Percentiles rank a stretch among this genome's conserved stretches.
Evolutionary conservation across 2,797 vertebrate genomes (phyloP).

Genomic region (Pampus argenteus): DNA sequence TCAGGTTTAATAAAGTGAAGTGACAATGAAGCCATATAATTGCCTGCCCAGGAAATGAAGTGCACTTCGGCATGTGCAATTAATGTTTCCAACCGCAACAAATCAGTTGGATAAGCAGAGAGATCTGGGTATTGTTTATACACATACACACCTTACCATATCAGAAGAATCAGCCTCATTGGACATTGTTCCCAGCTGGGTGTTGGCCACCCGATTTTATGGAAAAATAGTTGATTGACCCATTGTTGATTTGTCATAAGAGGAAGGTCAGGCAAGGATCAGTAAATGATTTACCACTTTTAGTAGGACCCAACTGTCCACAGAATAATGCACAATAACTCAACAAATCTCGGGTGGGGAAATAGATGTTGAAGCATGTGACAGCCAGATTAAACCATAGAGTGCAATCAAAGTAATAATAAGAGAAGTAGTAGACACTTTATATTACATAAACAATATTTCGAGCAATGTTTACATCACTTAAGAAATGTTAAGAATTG

Average conservation of each 20-base stretch:
- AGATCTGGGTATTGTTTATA: conserved; percentile 10
- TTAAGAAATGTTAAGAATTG: conserved; percentile 14
- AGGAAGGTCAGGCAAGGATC: conserved; percentile 15
- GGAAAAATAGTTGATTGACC: conserved; percentile 35
- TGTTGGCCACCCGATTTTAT: conserved; percentile 38
- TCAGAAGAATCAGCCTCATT: conserved; percentile 28
- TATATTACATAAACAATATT: neutral
- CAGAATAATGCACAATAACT: conserved; percentile 16
- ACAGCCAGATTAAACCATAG: neutral
- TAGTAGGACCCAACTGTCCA: neutral
- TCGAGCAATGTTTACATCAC: conserved; percentile 16
- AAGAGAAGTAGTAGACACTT: neutral
- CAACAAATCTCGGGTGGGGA: neutral
- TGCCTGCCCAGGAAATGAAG: neutral
- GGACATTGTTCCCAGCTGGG: conserved; percentile 63
- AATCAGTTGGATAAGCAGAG: conserved; percentile 1
- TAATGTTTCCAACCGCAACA: neutral
- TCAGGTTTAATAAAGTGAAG: neutral
- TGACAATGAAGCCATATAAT: neutral
- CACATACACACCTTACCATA: conserved; percentile 33
- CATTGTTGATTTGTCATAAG: conserved; percentile 27
- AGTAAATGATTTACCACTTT: conserved; percentile 54
- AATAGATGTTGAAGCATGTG: neutral
- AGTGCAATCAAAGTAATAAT: no score
- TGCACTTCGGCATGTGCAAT: neutral